Evolutionary conservation across 1,140 invertebrate genomes (phyloP), one percentile per base, ranked within the genome.

Genomic region (Anastatus disparis): DNA sequence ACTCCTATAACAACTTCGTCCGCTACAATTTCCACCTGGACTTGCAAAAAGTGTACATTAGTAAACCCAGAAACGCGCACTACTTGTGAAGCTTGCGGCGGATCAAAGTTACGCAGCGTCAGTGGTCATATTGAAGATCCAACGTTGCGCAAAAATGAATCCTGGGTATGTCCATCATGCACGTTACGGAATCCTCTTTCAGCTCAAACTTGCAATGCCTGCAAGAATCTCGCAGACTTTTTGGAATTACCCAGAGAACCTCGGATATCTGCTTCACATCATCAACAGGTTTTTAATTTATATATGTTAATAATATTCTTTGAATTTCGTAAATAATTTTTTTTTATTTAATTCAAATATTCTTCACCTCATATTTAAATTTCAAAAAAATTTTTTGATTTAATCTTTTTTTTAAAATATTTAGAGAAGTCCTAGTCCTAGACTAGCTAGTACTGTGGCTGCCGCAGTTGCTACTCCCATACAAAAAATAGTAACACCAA

Each of bases 1-100:
- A n/a, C n/a, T n/a, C 62, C 71, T 26, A 72, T 74, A 4, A 78
- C 79, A 6, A 35, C 4, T 35, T 6, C 13, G 6, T 3, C 3
- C 2, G 42, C 31, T 1, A 12, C 44, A 8, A 31, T 1, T 24
- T n/a, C 52, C 17, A 46, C 69, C 7, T 97, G 95, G 95, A 92
- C 93, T 6, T 96, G 95, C 80, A 91, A 91, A 73, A 95, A 95
- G 77, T 96, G 95, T 81, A 96, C 95, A 1, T 86, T 96, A 50
- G 88, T 95, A 3, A 96, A 96, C 85, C 88, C 90, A 22, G 87
- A 87, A 1, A 84, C 87, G 22, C 88, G 89, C 8, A 87, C 89
- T 59, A 91, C 90, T 0, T 96, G 95, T 78, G 90, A 92, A 8
- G 94, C 93, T 0, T 96, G 95, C 83, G 93, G 93, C 24, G 93